Conservation (phyloP, 2,797 vertebrate species). For the Anguilla pacifica region DNA sequence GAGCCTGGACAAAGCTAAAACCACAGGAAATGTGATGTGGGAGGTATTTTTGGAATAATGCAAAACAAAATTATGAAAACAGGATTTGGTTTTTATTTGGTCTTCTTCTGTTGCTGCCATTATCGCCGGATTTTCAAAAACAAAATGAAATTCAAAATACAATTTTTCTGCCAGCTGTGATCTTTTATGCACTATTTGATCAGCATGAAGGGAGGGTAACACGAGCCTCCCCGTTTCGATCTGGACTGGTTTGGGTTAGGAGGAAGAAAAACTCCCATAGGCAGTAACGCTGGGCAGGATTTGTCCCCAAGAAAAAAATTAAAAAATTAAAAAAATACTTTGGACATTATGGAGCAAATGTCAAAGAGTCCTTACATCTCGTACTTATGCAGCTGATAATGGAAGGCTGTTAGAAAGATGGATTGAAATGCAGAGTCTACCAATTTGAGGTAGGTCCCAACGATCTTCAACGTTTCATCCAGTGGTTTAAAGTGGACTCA, state of each 20-base stretch:
- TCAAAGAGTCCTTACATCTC: slow-evolving; percentile 65
- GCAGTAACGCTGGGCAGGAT: slow-evolving; percentile 57
- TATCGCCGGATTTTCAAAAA: slow-evolving; percentile 39
- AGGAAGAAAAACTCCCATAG: slow-evolving; percentile 38
- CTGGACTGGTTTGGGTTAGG: slow-evolving; percentile 55
- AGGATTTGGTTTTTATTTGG: slow-evolving; percentile 41
- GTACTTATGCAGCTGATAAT: slow-evolving; percentile 41
- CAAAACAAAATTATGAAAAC: slow-evolving; percentile 50
- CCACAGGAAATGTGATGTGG: slow-evolving; percentile 29
- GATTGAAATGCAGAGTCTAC: slow-evolving; percentile 50
- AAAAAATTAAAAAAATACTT: slow-evolving; percentile 41
- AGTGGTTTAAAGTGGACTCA: slow-evolving; percentile 49
- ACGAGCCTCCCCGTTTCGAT: slow-evolving; percentile 45
- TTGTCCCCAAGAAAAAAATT: slow-evolving; percentile 56
- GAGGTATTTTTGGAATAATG: slow-evolving; percentile 37
- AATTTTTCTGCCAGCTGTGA: slow-evolving; percentile 53
- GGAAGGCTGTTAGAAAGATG: slow-evolving; percentile 47
- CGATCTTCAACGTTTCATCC: slow-evolving; percentile 59
- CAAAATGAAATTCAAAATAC: slow-evolving; percentile 46
- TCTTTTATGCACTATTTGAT: slow-evolving; percentile 62
- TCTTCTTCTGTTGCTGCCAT: slow-evolving; percentile 45
- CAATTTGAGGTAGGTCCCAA: slow-evolving; percentile 51
- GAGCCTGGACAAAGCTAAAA: slow-evolving; percentile 25
- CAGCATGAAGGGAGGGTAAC: slow-evolving; percentile 59
- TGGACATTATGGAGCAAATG: slow-evolving; percentile 46